Base-by-base conservation (phyloP, 35 echinoderm and acorn worm species). In the Diadema setosum region DNA sequence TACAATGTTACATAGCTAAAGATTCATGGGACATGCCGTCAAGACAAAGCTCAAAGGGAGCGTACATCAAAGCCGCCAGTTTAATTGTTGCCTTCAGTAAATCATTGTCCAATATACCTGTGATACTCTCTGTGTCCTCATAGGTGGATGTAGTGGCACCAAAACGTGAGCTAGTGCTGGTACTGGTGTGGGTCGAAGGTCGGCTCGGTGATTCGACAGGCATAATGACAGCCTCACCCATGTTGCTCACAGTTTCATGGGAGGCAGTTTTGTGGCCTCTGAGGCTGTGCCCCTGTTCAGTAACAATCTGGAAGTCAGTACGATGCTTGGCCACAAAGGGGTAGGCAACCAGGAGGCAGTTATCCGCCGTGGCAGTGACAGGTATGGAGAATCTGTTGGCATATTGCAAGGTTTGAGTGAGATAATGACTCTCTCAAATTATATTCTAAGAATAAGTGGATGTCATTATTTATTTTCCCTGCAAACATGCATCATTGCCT, bases 301-400 rank as follows among this genome's bases (percentile, higher is more conserved):
- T 98, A 0, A 98, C 95, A 18, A 98, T 98, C 76, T 98, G 95
- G 92, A 84, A 93, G 81, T 98, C 95, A 18, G 92, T 93, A 20
- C 95, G 95, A 42, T 98, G 95, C 67, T 98, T 89, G 34, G 95
- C 95, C 17, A 98, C 84, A 44, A 98, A 98, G 12, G 92, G 95
- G 85, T 98, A 98, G 29, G 95, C 91, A 20, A 88, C 90, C 52
- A 94, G 85, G 18, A 97, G 89, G 45, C 95, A 98, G 81, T 98
- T 98, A 46, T 98, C 95, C 24, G 95, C 95, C 14, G 92, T 98
- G n/a, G 95, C 95, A 25, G 95, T 94, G 24, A 98, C 95, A 81
- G 88, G 87, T 18, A 98, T 91, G 37, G 95, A 88, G 65, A 98
- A 98, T 81, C 95, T 97, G n/a, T n/a, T n/a, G 39, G 21, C 75